Evolutionary conservation across 2,797 vertebrate genomes (phyloP).

Genomic region (Sternarchorhynchus goeldii): DNA sequence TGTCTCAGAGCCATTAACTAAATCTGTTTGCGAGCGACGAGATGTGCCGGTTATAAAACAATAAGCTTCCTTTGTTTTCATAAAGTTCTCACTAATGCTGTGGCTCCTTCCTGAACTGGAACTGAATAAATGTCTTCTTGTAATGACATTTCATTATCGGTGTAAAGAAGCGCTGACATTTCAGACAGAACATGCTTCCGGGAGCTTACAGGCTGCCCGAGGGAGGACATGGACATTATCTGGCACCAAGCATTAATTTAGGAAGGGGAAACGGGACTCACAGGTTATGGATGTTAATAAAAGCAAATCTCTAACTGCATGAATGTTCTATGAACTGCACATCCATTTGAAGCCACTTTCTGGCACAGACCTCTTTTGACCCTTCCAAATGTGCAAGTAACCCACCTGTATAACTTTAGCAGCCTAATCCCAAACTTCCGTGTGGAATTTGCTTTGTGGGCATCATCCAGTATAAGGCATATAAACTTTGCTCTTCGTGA

Average conservation of each 20-base stretch:
- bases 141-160: constrained; percentile 42
- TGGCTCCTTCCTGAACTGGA: constrained; percentile 42
- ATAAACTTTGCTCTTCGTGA: too few relatives aligned
- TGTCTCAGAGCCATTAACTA: constrained; percentile 61
- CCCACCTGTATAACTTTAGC: background rate
- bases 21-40: constrained; percentile 57
- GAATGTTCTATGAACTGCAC: background rate
- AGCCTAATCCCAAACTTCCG: too few relatives aligned
- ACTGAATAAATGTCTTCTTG: constrained; percentile 64
- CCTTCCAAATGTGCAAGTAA: background rate
- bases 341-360: background rate
- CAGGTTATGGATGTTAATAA: constrained; percentile 2
- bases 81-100: constrained; percentile 51
- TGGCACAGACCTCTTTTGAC: background rate
- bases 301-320: constrained; percentile 1
- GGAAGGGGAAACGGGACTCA: background rate
- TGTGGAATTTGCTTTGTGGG: too few relatives aligned
- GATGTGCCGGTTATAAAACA: constrained; percentile 50
- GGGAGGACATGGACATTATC: constrained; percentile 19
- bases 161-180: constrained; percentile 43
- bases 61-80: constrained; percentile 60
- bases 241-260: constrained; percentile 25
- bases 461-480: too few relatives aligned
- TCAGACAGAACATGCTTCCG: constrained; percentile 33
- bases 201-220: constrained; percentile 11